Percentiles rank a stretch among this genome's conserved stretches.
Evolutionary conservation across 1,140 invertebrate species (phyloP).

Genomic region (Homarus americanus): DNA sequence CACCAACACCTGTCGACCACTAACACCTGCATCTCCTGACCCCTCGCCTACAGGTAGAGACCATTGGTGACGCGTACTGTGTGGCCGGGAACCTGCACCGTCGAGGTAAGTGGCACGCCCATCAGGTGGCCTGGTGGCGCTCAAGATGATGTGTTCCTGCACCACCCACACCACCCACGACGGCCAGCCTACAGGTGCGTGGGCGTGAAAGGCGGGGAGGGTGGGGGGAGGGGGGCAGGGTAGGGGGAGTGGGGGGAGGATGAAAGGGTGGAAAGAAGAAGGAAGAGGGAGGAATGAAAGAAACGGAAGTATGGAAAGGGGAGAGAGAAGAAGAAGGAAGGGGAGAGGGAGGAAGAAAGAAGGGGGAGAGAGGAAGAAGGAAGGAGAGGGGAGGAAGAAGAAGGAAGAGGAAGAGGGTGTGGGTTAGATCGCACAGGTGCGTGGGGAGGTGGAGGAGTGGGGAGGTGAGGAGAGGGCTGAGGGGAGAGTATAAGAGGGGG

Average conservation of each 20-base stretch:
- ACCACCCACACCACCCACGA: slow-evolving; percentile 91
- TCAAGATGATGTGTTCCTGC: slow-evolving; percentile 94
- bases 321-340: background rate
- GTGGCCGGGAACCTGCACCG: slow-evolving; percentile 94
- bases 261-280: background rate
- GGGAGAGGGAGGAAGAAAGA: slow-evolving; percentile 4
- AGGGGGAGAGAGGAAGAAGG: background rate
- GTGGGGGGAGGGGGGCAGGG: no score
- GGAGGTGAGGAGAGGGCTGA: background rate
- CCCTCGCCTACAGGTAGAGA: slow-evolving; percentile 87
- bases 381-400: background rate
- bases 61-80: slow-evolving; percentile 95
- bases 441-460: no score
- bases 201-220: background rate
- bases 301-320: background rate
- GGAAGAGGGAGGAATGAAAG: background rate
- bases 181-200: slow-evolving; percentile 90
- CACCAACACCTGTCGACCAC: background rate
- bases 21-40: background rate
- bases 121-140: slow-evolving; percentile 96
- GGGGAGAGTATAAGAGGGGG: no score
- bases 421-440: background rate
- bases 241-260: background rate
- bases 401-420: background rate
- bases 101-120: slow-evolving; percentile 89